phyloP scores from a whole-genome alignment of 1,140 invertebrate genomes.

The Reticulitermes speratus region DNA sequence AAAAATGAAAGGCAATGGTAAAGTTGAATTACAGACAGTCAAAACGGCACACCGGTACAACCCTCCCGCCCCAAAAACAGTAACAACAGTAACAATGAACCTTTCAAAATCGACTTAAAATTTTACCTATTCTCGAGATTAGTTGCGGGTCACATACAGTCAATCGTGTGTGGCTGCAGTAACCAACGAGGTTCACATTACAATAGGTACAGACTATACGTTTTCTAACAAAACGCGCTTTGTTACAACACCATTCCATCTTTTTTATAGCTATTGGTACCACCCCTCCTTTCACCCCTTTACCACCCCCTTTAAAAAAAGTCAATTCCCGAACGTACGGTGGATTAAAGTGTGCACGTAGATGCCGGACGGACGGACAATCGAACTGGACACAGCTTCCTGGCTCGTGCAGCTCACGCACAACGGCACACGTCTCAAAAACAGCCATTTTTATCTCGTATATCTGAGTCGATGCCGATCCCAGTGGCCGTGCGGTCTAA shows the following conservation, averaged over 20 bases:
- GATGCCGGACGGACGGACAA: neutral
- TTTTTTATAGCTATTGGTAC: neutral
- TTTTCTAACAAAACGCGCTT: constrained; percentile 16
- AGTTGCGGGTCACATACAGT: neutral
- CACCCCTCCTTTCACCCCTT: neutral
- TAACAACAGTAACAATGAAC: neutral
- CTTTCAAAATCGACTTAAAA: neutral
- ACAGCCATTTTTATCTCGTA: no score
- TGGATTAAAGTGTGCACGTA: neutral
- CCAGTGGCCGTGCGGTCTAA: no score
- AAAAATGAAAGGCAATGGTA: neutral
- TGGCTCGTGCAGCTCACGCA: neutral
- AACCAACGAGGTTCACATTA: neutral
- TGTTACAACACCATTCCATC: neutral
- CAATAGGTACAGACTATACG: neutral
- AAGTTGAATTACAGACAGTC: neutral
- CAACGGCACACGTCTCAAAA: neutral
- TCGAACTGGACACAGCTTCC: neutral
- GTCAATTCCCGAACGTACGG: neutral
- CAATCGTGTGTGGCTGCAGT: neutral
- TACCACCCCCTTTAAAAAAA: neutral
- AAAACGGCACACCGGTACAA: neutral
- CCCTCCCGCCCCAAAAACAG: no score
- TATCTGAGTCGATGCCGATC: no score
- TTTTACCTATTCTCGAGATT: neutral